Percentiles rank a stretch among this genome's conserved stretches.
phyloP scores from a whole-genome alignment of 2,888 invertebrate species.

The Oscheius sp. region DNA sequence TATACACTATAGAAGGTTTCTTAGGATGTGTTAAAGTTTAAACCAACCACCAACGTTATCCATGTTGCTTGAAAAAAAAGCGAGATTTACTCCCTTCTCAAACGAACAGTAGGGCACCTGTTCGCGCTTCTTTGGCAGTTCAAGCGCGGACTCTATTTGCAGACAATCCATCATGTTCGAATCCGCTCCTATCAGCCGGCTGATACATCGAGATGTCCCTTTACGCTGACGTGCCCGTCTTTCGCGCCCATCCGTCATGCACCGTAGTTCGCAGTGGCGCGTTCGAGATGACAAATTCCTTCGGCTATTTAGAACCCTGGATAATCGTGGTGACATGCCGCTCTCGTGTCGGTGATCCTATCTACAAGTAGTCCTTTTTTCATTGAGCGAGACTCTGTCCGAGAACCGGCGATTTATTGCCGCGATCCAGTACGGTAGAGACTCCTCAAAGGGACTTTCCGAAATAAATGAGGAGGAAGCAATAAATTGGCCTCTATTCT shows the following conservation, averaged over 20 bases:
- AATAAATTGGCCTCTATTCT: constrained; percentile 18
- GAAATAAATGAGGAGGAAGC: constrained; percentile 30
- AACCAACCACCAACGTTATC: too few relatives aligned
- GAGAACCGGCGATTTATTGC: not conserved
- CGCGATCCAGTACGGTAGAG: too few relatives aligned
- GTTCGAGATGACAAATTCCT: constrained; percentile 1
- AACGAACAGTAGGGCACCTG: constrained; percentile 16
- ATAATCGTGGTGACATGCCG: constrained; percentile 16
- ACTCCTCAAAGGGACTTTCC: not conserved
- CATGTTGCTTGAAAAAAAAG: too few relatives aligned
- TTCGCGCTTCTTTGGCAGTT: constrained; percentile 23
- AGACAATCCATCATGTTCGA: constrained; percentile 36
- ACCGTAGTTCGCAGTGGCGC: constrained; percentile 13
- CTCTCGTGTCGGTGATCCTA: constrained; percentile 6
- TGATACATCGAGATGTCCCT: constrained; percentile 33
- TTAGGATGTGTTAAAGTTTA: too few relatives aligned
- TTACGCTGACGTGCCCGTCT: constrained; percentile 30
- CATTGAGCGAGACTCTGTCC: constrained; percentile 8
- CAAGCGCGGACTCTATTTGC: constrained; percentile 34
- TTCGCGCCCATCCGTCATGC: constrained; percentile 30
- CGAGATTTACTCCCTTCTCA: too few relatives aligned
- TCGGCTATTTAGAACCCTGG: constrained; percentile 23
- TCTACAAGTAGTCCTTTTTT: not conserved
- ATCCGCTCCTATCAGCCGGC: constrained; percentile 37
- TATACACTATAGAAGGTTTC: too few relatives aligned